Percentiles rank a stretch among this genome's conserved stretches.
Conservation (phyloP, 2,797 vertebrate genomes). For the Monodelphis domestica region DNA sequence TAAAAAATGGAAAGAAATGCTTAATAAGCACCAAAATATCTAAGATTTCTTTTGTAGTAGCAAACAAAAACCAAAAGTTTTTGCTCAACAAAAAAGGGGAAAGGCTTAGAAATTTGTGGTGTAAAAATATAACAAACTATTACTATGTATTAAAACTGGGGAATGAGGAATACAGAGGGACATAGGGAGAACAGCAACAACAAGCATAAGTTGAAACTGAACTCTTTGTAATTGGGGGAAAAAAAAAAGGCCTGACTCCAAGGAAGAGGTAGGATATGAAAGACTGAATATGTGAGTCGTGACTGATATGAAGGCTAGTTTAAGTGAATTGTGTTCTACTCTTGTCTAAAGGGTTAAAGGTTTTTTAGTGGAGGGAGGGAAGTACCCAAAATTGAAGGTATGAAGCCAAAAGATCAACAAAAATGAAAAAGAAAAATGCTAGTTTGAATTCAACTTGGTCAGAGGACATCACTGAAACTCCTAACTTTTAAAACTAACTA, state of each 20-base stretch:
- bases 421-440: background rate
- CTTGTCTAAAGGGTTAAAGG: background rate
- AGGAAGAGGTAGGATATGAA: background rate
- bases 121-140: background rate
- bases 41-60: too few species aligned
- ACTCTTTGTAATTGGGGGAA: background rate
- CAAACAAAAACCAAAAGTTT: background rate
- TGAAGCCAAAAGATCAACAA: background rate
- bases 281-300: background rate
- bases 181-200: background rate
- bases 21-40: rapidly evolving
- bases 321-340: background rate
- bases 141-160: background rate
- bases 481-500: background rate
- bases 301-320: background rate
- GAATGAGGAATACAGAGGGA: background rate
- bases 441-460: background rate
- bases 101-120: background rate
- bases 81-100: background rate
- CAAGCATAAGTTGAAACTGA: background rate
- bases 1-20: background rate
- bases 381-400: background rate
- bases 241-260: background rate
- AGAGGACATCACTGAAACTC: background rate
- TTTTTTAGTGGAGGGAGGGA: background rate